Base-by-base conservation (phyloP, 1,140 invertebrate genomes). In the Cyclina sinensis region DNA sequence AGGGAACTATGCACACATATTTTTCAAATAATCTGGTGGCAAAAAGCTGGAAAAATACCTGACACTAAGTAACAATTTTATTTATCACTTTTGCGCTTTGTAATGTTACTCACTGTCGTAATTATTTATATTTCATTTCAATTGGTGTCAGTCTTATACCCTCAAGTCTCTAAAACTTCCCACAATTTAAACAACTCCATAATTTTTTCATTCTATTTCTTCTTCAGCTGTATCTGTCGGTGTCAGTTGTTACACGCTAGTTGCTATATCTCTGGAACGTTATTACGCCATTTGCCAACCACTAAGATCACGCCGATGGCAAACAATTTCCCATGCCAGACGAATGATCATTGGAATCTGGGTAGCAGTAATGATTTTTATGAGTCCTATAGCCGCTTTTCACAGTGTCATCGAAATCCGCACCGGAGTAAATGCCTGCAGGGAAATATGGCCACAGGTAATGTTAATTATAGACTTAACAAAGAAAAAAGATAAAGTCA, bases 281-380 rank as follows among this genome's bases (percentile, higher is more conserved):
- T 99, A 98, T 95, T 98, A 98, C 94, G 98, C 98, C 32, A 99
- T 99, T 90, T 98, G 98, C 93, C 97, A 98, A 89, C 98, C 98
- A 0, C 94, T 99, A 43, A 83, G 74, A 37, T 94, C 93, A 0
- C 87, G 94, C n/a, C 84, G 96, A 97, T 98, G 98, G 98, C 98
- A 99, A 95, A 99, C 98, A 0, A 96, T 97, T 79, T 98, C 97
- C 87, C 98, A 98, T 93, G 97, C 98, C 18, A 98, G 98, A 95
- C 98, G 98, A 95, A 97, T 92, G 43, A 91, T 94, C 24, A 27
- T 89, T 27, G 81, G 70, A 11, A 92, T 92, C 48, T 94, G 93
- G 93, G 3, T 91, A 12, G 14, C 81, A 12, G 87, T 91, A 12
- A 57, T 92, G 18, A n/a, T 83, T 37, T 30, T 92, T n/a, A 93